Evolutionary conservation across 2,113 vertebrate species (phyloP).

Genomic region (Gallinago paraguaiae): DNA sequence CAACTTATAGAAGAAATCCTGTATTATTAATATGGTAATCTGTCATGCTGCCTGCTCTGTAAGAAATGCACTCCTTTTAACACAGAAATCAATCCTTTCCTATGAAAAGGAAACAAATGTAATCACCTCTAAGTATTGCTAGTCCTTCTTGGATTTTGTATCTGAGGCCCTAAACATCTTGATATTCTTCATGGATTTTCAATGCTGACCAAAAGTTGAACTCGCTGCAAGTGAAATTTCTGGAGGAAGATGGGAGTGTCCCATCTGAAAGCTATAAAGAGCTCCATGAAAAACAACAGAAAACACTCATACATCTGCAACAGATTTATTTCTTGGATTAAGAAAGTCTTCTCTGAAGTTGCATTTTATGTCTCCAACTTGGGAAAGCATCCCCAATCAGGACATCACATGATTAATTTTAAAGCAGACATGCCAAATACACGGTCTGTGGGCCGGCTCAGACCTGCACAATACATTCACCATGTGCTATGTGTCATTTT

Average conservation of each 20-base stretch:
- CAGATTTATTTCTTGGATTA: constrained; percentile 51
- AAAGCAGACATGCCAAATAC: background rate
- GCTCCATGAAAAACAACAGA: constrained; percentile 19
- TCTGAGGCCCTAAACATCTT: background rate
- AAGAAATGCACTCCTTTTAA: background rate
- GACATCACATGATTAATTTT: background rate
- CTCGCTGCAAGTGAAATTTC: constrained; percentile 31
- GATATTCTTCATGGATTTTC: background rate
- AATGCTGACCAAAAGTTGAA: constrained; percentile 48
- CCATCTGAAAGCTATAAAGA: constrained; percentile 63
- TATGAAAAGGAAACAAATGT: background rate
- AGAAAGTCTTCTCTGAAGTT: background rate
- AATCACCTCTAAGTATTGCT: background rate
- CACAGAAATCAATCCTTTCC: constrained; percentile 20
- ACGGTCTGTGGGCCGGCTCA: background rate
- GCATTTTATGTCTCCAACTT: background rate
- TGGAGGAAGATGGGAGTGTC: constrained; percentile 42
- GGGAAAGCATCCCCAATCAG: background rate
- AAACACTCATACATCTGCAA: constrained; percentile 12
- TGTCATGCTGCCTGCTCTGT: background rate
- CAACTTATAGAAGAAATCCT: constrained; percentile 14
- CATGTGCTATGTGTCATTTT: background rate
- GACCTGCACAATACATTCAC: background rate
- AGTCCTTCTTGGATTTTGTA: background rate
- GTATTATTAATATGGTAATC: background rate